Evolutionary conservation across 1,140 invertebrate species (phyloP).

Genomic region (Lepidotrigona ventralis): DNA sequence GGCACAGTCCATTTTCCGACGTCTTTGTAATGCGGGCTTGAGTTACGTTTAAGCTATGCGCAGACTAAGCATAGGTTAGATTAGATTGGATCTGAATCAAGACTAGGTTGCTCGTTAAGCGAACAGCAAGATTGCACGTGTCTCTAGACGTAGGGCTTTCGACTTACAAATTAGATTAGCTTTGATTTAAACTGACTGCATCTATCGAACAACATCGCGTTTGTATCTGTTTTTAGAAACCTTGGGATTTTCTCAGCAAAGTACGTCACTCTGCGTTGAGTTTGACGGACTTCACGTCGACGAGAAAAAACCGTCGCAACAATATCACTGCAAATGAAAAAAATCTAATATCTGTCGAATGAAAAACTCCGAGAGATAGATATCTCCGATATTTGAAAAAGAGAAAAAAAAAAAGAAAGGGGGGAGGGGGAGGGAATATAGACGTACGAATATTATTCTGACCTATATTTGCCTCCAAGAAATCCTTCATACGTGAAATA

Average conservation of each 20-base stretch:
- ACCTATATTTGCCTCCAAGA: neutral
- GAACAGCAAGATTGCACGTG: constrained; percentile 14
- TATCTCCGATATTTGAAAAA: too few species aligned
- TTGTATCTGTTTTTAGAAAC: neutral
- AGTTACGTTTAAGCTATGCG: constrained; percentile 19
- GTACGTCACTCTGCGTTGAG: too few species aligned
- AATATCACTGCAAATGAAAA: too few species aligned
- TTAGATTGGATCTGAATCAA: constrained; percentile 11
- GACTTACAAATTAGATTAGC: constrained; percentile 8
- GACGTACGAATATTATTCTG: neutral
- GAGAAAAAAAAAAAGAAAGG: too few species aligned
- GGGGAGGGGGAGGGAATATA: neutral
- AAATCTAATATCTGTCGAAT: too few species aligned
- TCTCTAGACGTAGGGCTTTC: neutral
- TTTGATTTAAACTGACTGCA: neutral
- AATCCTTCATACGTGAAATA: neutral
- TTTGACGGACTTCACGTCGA: too few species aligned
- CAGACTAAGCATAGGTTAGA: constrained; percentile 3
- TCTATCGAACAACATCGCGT: neutral
- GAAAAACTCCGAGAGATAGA: too few species aligned
- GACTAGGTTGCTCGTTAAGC: constrained; percentile 14
- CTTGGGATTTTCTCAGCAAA: too few species aligned
- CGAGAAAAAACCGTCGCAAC: too few species aligned
- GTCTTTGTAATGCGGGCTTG: neutral
- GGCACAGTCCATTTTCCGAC: neutral